Conservation (phyloP, 92 coral and sea anemone genomes). For the Scolanthus callimorphus region DNA sequence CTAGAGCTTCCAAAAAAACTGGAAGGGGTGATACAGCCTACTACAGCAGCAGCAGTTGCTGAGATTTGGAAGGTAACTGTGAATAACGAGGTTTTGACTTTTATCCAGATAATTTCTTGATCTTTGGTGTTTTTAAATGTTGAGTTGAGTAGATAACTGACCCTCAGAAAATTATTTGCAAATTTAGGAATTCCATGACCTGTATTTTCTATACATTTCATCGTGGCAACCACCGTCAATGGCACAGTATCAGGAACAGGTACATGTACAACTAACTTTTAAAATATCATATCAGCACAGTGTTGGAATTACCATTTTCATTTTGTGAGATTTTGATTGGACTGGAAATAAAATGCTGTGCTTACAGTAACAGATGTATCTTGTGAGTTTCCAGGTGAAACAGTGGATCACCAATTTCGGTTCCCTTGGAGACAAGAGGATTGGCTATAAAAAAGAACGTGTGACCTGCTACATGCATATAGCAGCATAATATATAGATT, state of each 20-base stretch:
- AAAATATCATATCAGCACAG: too few species aligned
- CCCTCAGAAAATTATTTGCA: too few species aligned
- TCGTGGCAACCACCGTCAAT: slow-evolving; percentile 15
- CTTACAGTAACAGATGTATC: too few species aligned
- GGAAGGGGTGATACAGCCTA: slow-evolving; percentile 4
- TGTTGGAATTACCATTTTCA: too few species aligned
- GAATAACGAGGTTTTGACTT: too few species aligned
- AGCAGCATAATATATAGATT: slow-evolving; percentile 27
- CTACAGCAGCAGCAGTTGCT: slow-evolving; percentile 6
- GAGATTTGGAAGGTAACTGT: slow-evolving; percentile 33
- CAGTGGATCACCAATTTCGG: slow-evolving; percentile 21
- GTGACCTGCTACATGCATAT: slow-evolving; percentile 27
- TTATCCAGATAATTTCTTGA: neutral
- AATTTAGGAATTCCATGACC: slow-evolving; percentile 13
- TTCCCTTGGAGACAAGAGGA: slow-evolving; percentile 16
- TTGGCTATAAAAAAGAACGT: slow-evolving; percentile 11
- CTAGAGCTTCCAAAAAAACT: slow-evolving; percentile 2
- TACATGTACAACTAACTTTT: slow-evolving; percentile 9
- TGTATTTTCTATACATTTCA: slow-evolving; percentile 25
- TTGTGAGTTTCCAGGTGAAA: too few species aligned
- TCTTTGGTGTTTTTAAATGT: too few species aligned
- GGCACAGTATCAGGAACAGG: slow-evolving; percentile 10
- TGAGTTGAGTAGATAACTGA: too few species aligned
- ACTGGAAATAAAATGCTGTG: too few species aligned
- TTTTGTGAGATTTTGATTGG: too few species aligned